Evolutionary conservation across 2,797 vertebrate species (phyloP), one percentile per base, ranked within the genome.

Genomic region (Spinus pinus): DNA sequence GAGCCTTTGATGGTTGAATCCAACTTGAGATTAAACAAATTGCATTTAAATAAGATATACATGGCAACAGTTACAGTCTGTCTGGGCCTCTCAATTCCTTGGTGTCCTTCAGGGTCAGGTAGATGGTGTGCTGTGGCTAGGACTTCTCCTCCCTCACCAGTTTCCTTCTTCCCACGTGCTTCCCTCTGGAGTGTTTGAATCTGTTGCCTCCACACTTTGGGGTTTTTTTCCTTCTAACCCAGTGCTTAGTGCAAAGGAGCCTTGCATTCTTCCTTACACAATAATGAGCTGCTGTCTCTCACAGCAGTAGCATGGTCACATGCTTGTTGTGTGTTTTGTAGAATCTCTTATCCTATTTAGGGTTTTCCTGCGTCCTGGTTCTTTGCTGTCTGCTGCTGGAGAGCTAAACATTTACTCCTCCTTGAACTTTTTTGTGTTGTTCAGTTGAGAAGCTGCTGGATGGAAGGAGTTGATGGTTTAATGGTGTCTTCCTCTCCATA

Each of bases 21-120:
- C n/a, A 25, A 86, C 15, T 91, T 94, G 83, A 95, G 94, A 88
- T 90, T 80, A 95, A 96, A 95, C 94, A 92, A 96, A 96, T 88
- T 92, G 77, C 62, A 87, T 96, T 97, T 94, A 94, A 97, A 94
- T 95, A 86, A 89, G 86, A 95, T 93, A 84, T 92, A 81, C 86
- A 58, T 47, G 57, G 66, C 91, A 90, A 74, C 81, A 90, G 86
- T 95, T 62, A 69, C 50, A 53, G 41, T 70, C 47, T 90, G 85
- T 42, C 35, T 94, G 58, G 62, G 78, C 31, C 54, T 94, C 51
- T 94, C 65, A 82, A 21, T 81, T 61, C 14, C 28, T 35, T 73
- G 18, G 12, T 25, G 44, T 90, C 39, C 44, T 91, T 39, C 50
- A 60, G 31, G 47, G 33, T 79, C 77, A 31, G 80, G 56, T 66